These are phyloP conservation scores for Falco naumanni DNA, from an alignment of 2,797 vertebrate genomes.

Conservation along the genomic window DNA sequence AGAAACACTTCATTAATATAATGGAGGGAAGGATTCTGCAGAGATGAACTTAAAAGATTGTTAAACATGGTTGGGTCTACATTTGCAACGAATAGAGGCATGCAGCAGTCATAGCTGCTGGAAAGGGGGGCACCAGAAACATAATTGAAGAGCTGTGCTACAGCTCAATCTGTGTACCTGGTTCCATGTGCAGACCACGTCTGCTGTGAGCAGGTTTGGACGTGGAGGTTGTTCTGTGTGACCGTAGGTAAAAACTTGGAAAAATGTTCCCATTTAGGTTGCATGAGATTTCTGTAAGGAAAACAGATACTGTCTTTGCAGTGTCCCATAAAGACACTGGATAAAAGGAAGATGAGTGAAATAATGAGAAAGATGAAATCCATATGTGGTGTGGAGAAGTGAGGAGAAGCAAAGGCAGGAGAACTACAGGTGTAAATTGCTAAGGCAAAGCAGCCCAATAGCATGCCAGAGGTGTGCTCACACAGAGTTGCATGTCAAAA, in stretches of 20 bases:
- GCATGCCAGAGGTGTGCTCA: neutral
- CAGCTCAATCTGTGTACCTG: neutral
- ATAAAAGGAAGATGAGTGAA: neutral
- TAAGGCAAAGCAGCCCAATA: neutral
- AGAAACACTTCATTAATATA: conserved; percentile 47
- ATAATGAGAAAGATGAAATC: conserved; percentile 11
- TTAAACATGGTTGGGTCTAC: neutral
- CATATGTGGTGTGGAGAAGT: neutral
- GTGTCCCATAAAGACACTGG: neutral
- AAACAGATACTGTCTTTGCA: neutral
- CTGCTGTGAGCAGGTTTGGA: neutral
- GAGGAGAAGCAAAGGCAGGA: neutral
- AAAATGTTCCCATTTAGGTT: neutral
- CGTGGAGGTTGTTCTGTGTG: neutral
- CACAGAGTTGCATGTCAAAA: neutral
- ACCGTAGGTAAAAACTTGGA: neutral
- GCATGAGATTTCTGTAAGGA: neutral
- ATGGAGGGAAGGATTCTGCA: conserved; percentile 23
- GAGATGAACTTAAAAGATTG: neutral
- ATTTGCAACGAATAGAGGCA: neutral
- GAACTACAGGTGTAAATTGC: neutral
- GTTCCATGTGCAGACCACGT: neutral
- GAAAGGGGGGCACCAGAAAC: neutral
- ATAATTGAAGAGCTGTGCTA: neutral
- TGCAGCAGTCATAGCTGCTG: neutral